These are phyloP conservation scores for Cyanoliseus patagonus DNA, from an alignment of 2,113 vertebrate species.

Conservation along the genomic window DNA sequence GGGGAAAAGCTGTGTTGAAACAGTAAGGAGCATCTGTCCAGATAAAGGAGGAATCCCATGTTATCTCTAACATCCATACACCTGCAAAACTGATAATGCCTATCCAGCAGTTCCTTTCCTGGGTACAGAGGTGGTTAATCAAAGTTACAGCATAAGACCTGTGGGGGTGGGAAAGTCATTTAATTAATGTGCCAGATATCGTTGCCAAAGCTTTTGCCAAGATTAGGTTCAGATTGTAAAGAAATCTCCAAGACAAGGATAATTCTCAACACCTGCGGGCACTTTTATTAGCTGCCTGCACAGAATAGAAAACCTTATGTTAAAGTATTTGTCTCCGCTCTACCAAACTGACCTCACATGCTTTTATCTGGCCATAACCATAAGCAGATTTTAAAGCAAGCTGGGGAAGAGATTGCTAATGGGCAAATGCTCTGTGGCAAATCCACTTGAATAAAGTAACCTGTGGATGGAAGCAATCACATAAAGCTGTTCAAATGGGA, in stretches of 20 bases:
- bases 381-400: slow-evolving; percentile 53
- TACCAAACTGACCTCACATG: slow-evolving; percentile 34
- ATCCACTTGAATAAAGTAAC: not conserved
- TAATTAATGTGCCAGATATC: slow-evolving; percentile 67
- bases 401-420: slow-evolving; percentile 32
- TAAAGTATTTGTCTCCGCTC: slow-evolving; percentile 36
- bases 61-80: slow-evolving; percentile 41
- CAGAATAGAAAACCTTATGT: slow-evolving; percentile 59
- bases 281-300: slow-evolving; percentile 63
- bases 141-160: slow-evolving; percentile 34
- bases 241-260: slow-evolving; percentile 56
- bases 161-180: slow-evolving; percentile 13
- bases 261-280: slow-evolving; percentile 67
- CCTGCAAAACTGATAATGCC: slow-evolving; percentile 47
- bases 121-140: slow-evolving; percentile 52
- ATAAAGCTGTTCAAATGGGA: not conserved
- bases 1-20: not conserved
- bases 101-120: slow-evolving; percentile 16
- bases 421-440: slow-evolving; percentile 18
- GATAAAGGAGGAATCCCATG: slow-evolving; percentile 31
- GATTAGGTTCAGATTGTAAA: slow-evolving; percentile 67
- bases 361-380: slow-evolving; percentile 61
- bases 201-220: slow-evolving; percentile 61
- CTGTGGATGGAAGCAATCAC: slow-evolving; percentile 39
- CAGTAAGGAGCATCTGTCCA: not conserved